phyloP scores from a whole-genome alignment of 2,888 invertebrate species.

The Tenthredo scrophulariae region DNA sequence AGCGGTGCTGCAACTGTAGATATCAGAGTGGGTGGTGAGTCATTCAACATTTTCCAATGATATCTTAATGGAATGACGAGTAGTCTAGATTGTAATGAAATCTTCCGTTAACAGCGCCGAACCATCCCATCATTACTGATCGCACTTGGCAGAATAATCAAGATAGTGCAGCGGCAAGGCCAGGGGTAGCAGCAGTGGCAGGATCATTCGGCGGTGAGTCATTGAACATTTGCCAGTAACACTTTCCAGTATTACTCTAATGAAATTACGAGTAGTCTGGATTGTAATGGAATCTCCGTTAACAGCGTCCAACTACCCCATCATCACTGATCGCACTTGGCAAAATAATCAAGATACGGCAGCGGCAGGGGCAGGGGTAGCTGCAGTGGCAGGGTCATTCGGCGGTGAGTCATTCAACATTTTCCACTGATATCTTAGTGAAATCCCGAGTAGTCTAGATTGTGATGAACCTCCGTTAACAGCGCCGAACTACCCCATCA shows the following conservation, averaged over 20 bases:
- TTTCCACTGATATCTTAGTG: neutral
- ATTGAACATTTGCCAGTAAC: neutral
- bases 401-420: neutral
- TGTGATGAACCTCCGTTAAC: neutral
- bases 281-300: neutral
- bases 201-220: neutral
- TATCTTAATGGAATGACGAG: too few relatives aligned
- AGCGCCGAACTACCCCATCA: neutral
- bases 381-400: neutral
- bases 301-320: neutral
- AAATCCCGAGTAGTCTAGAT: neutral
- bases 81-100: neutral
- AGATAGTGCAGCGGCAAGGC: too few relatives aligned
- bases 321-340: neutral
- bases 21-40: neutral
- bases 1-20: neutral
- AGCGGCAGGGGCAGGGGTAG: too few relatives aligned
- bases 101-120: neutral
- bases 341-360: neutral
- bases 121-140: neutral
- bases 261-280: neutral
- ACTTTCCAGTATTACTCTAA: neutral
- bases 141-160: neutral
- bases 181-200: too few relatives aligned
- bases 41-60: neutral